Evolutionary conservation across 2,888 invertebrate genomes (phyloP).

Genomic region (Polydesmus complanatus): DNA sequence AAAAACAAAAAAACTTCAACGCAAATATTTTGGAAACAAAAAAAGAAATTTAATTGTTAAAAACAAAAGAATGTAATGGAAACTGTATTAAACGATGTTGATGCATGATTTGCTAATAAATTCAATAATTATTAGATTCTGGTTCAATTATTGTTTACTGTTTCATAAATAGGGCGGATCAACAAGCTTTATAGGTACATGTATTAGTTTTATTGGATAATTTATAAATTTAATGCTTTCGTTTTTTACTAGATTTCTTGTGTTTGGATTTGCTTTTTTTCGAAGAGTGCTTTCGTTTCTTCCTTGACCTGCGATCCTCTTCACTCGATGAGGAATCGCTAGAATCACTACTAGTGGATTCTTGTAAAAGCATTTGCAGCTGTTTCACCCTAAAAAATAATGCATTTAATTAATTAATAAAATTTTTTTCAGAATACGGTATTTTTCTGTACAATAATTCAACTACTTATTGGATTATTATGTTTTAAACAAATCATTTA

Average conservation of each 20-base stretch:
- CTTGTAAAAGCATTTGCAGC: conserved; percentile 14
- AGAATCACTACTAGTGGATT: conserved; percentile 13
- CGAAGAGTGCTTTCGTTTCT: conserved; percentile 5
- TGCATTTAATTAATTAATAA: no score
- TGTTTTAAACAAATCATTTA: conserved; percentile 1
- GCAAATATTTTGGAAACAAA: neutral
- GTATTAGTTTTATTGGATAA: no score
- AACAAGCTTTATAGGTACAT: no score
- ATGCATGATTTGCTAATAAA: neutral
- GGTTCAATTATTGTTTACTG: neutral
- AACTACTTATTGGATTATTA: no score
- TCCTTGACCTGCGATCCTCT: neutral
- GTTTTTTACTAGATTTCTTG: neutral
- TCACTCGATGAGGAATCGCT: neutral
- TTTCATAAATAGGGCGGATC: no score
- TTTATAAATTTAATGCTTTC: conserved; percentile 1
- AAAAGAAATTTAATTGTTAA: no score
- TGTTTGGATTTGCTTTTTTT: neutral
- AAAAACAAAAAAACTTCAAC: neutral
- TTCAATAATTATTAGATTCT: no score
- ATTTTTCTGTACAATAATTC: no score
- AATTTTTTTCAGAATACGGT: no score
- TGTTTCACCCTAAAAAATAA: conserved; percentile 17
- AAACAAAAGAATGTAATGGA: neutral
- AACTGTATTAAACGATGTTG: neutral